Percentiles rank a stretch among this genome's conserved stretches.
These are phyloP conservation scores for Musca vetustissima DNA, from an alignment of 1,140 invertebrate genomes.

Conservation along the genomic window DNA sequence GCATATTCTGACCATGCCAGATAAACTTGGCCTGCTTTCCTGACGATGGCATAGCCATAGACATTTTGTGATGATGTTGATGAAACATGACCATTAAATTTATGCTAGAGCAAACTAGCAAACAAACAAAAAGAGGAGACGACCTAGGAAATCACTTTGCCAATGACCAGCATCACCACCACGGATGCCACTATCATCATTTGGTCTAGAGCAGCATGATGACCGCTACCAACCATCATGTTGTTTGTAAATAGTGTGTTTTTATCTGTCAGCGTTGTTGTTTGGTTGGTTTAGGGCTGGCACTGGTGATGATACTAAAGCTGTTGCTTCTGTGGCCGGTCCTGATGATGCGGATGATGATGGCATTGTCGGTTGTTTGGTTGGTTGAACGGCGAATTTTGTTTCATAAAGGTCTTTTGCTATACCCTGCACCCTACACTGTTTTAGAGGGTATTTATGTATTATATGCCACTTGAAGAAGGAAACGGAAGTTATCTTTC, in stretches of 20 bases:
- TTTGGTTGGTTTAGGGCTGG: not conserved
- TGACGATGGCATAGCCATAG: not conserved
- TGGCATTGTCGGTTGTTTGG: not conserved
- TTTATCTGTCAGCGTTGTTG: not conserved
- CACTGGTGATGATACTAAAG: not conserved
- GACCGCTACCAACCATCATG: not conserved
- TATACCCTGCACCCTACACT: too few species aligned
- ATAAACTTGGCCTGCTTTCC: too few species aligned
- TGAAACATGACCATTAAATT: slow-evolving; percentile 15
- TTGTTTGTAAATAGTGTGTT: slow-evolving; percentile 7
- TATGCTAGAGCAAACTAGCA: too few species aligned
- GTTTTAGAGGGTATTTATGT: too few species aligned
- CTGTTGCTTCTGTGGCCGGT: not conserved
- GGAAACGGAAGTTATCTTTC: too few species aligned
- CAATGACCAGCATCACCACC: not conserved
- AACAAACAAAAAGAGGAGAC: slow-evolving; percentile 4
- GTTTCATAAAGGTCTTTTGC: not conserved
- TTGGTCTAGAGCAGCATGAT: not conserved
- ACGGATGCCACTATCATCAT: not conserved
- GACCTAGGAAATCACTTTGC: slow-evolving; percentile 13
- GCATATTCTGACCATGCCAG: too few species aligned
- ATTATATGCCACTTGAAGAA: too few species aligned
- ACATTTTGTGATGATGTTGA: not conserved
- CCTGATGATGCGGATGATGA: not conserved
- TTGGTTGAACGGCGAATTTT: slow-evolving; percentile 11